phyloP scores from a whole-genome alignment of 1,140 invertebrate species.

The Dreissena rostriformis region DNA sequence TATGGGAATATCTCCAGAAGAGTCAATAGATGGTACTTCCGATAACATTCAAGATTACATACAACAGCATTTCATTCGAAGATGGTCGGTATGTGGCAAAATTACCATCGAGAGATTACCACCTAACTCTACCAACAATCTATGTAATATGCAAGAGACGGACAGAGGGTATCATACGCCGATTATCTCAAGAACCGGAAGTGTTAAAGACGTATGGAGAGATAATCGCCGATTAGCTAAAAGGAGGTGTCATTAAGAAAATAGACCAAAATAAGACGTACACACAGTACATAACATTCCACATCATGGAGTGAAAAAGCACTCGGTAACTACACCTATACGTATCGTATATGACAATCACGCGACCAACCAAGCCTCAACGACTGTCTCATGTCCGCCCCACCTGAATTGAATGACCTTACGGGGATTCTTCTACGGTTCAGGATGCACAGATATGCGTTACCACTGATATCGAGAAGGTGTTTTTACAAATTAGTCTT shows the following conservation, averaged over 20 bases:
- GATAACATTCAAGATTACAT: neutral
- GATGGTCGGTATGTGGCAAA: conserved; percentile 23
- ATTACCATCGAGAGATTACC: conserved; percentile 24
- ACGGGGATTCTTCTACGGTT: conserved; percentile 15
- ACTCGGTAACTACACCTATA: conserved; percentile 22
- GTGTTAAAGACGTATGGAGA: conserved; percentile 20
- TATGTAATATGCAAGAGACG: conserved; percentile 9
- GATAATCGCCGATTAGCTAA: conserved; percentile 5
- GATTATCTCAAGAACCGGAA: conserved; percentile 3
- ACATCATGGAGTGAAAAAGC: conserved; percentile 34
- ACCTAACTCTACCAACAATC: conserved; percentile 15
- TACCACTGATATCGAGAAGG: conserved; percentile 39
- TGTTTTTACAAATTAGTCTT: conserved; percentile 16
- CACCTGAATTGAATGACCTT: neutral
- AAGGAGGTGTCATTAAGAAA: conserved; percentile 18
- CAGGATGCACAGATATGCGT: neutral
- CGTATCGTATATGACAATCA: conserved; percentile 1
- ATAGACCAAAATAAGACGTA: neutral
- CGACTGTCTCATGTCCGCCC: neutral
- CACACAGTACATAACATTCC: conserved; percentile 25
- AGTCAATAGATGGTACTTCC: neutral
- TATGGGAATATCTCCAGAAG: conserved; percentile 6
- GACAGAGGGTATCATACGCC: neutral
- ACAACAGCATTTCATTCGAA: neutral
- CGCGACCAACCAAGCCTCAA: neutral